phyloP scores from a whole-genome alignment of 2,113 vertebrate species.

The Manacus vitellinus region DNA sequence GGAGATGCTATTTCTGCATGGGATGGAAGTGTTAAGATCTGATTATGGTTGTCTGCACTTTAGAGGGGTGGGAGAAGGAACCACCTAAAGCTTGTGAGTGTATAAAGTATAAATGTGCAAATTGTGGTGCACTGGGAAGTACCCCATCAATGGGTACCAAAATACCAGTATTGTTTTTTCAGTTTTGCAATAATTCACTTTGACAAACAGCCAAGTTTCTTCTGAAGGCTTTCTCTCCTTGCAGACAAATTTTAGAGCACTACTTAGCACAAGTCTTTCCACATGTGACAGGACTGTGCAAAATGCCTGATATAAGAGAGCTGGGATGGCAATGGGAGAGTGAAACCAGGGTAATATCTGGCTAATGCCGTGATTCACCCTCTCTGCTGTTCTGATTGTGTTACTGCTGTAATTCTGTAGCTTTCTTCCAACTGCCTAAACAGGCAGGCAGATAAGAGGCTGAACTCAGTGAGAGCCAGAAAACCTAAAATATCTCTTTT shows the following conservation, averaged over 20 bases:
- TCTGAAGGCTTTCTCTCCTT: neutral
- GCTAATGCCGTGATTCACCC: neutral
- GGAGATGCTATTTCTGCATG: neutral
- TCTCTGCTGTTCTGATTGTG: neutral
- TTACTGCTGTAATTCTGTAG: neutral
- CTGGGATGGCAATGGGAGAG: neutral
- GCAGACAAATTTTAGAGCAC: neutral
- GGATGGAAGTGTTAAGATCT: neutral
- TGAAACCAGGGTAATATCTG: neutral
- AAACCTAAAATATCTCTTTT: constrained; percentile 25
- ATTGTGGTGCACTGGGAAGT: neutral
- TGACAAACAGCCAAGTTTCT: neutral
- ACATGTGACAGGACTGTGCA: neutral
- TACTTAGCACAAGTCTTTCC: neutral
- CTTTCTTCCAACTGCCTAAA: neutral
- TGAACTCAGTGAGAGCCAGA: constrained; percentile 3
- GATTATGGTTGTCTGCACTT: neutral
- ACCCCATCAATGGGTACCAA: neutral
- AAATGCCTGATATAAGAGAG: neutral
- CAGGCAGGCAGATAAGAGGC: neutral
- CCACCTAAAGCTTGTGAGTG: neutral
- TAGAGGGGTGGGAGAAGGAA: neutral
- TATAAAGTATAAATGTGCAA: neutral
- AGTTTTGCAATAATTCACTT: neutral
- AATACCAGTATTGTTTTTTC: neutral